Base-by-base conservation (phyloP, 1,140 invertebrate genomes). In the Hyles vespertilio region DNA sequence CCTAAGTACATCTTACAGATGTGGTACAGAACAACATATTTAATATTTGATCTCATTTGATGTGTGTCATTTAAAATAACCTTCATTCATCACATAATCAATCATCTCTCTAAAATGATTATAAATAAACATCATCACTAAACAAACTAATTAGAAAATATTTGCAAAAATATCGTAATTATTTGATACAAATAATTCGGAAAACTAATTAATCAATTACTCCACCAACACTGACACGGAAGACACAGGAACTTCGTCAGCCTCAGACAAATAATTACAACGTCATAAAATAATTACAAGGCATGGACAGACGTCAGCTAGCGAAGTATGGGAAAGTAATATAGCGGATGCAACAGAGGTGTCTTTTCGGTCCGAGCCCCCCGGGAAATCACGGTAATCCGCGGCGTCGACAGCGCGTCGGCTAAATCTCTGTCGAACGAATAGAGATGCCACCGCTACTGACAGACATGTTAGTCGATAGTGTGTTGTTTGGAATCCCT, bases 351-450 rank as follows among this genome's bases (percentile, higher is more conserved):
- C 70, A 67, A 67, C 63, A 57, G 70, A 84, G 81, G 84, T 87
- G 84, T 87, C 84, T 80, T 77, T 77, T 74, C 70, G 72, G 81
- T 86, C 78, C 77, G 74, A 77, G 69, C 74, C 83, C 81, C 81
- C 63, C 77, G 81, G 83, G 83, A 86, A 86, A 86, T 86, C 83
- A 83, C 80, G 71, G 84, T 87, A 87, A 87, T 80, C 84, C 77
- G 72, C 66, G 69, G 51, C 70, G 70, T 72, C 79, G 74, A 77
- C 80, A 70, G 68, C 73, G 77, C 72, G 64, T 49, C 69, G 61
- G 66, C 72, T 81, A 82, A 81, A 81, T 80, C 79, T 82, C 79
- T 78, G 69, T 79, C 72, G 68, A 73, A 71, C 58, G 54, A 60
- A 11, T 53, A 58, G 75, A 3, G 58, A 22, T 22, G 22, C 22